Conservation (phyloP, 1,140 invertebrate species). For the Pogonus chalceus region DNA sequence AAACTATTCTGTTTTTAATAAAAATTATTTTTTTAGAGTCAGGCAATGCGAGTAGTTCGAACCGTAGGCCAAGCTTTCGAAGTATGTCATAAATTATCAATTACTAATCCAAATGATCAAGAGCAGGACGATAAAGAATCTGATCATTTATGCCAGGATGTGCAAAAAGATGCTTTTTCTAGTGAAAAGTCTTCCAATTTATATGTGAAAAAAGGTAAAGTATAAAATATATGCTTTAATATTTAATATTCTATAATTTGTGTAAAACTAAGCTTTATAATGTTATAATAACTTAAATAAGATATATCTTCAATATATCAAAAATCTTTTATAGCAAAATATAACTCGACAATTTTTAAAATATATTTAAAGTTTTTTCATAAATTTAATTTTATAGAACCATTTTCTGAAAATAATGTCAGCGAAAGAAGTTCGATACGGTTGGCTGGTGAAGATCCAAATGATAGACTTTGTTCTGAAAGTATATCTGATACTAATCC, state of each 20-base stretch:
- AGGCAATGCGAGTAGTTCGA: conserved; percentile 93
- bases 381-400: not conserved
- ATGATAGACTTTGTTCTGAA: not conserved
- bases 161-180: conserved; percentile 40
- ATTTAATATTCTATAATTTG: too few relatives aligned
- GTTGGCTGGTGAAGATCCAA: not conserved
- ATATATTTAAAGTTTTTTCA: too few relatives aligned
- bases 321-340: too few relatives aligned
- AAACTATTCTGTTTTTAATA: not conserved
- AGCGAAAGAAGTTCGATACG: not conserved
- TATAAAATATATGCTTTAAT: too few relatives aligned
- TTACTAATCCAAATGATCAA: conserved; percentile 31
- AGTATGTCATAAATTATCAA: conserved; percentile 91
- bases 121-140: conserved; percentile 52
- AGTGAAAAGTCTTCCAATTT: conserved; percentile 27
- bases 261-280: too few relatives aligned
- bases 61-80: conserved; percentile 99
- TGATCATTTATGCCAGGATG: conserved; percentile 42
- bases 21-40: conserved; percentile 54
- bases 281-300: too few relatives aligned
- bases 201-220: not conserved
- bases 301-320: too few relatives aligned
- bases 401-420: not conserved
- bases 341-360: too few relatives aligned
- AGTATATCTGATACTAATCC: not conserved